Base-by-base conservation (phyloP, 1,140 invertebrate species). In the Diuraphis noxia region DNA sequence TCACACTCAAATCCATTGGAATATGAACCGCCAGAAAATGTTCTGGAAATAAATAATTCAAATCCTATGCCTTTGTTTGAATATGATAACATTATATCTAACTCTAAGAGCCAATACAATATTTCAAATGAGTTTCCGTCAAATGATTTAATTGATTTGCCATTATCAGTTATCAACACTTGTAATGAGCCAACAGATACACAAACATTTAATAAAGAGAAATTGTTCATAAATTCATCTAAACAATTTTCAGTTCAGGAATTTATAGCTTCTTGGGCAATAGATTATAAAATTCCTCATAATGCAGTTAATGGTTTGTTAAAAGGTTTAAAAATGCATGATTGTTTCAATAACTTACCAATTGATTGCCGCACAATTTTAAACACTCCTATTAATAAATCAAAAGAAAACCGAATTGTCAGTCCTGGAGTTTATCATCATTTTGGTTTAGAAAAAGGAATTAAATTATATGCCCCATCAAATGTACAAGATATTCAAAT, bases 301-400 rank as follows among this genome's bases (percentile, higher is more conserved):
- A 41, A 7, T 82, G 81, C 81, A 41, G 36, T 82, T 25, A 82
- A 82, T 41, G 40, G 40, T 82, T 82, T 82, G 40, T 82, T 82
- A 82, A 82, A 82, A 82, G 36, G 81, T 82, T 82, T 82, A 41
- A 82, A 82, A 41, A 40, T 21, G 36, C 43, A 36, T 49, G 25
- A 43, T 36, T 49, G 40, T 46, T 88, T 52, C n/a, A n/a, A 36
- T 52, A 49, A 38, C 21, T 36, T 88, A 49, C 86, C 43, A 52
- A 63, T 52, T 13, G 46, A 88, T 88, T 49, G 21, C 7, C 40
- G 86, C 9, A 88, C 86, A 36, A 88, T 88, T 38, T 88, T 88
- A 52, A 52, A 38, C 4, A 88, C 86, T 63, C 86, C 86, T 46
- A 63, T n/a, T 34, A 34, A 34, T 77, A 41, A 52, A 52, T 36